Evolutionary conservation across 2,113 vertebrate genomes (phyloP).

Genomic region (Pachycephala philippinensis): DNA sequence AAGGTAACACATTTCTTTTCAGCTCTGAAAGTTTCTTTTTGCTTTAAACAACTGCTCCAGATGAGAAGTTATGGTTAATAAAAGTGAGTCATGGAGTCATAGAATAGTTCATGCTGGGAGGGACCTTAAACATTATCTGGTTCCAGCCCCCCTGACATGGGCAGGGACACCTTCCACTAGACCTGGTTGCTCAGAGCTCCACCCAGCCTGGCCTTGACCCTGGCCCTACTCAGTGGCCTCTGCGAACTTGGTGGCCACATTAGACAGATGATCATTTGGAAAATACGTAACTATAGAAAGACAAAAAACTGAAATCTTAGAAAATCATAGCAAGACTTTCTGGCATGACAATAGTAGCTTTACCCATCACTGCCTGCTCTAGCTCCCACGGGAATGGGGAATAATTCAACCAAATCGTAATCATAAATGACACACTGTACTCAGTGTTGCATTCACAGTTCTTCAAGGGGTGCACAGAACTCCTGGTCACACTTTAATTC

Average conservation of each 20-base stretch:
- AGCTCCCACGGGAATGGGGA: background rate
- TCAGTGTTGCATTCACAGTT: background rate
- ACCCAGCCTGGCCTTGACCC: background rate
- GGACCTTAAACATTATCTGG: background rate
- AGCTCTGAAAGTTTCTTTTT: background rate
- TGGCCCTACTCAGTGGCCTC: background rate
- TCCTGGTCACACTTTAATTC: background rate
- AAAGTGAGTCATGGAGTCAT: background rate
- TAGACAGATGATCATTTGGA: background rate
- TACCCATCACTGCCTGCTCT: background rate
- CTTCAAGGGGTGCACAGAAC: background rate
- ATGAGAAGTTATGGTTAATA: background rate
- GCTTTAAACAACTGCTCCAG: background rate
- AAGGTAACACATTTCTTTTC: background rate
- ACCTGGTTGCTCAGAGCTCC: background rate
- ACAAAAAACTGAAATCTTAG: background rate
- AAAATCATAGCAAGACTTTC: background rate
- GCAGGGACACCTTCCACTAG: background rate
- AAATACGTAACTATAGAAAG: background rate
- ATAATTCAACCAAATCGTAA: background rate
- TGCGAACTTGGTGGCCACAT: background rate
- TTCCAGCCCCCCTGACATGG: background rate
- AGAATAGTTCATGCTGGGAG: background rate
- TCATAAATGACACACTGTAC: background rate
- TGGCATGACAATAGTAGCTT: background rate